Base-by-base conservation (phyloP, 2,797 vertebrate species). In the Sebastes diploproa region DNA sequence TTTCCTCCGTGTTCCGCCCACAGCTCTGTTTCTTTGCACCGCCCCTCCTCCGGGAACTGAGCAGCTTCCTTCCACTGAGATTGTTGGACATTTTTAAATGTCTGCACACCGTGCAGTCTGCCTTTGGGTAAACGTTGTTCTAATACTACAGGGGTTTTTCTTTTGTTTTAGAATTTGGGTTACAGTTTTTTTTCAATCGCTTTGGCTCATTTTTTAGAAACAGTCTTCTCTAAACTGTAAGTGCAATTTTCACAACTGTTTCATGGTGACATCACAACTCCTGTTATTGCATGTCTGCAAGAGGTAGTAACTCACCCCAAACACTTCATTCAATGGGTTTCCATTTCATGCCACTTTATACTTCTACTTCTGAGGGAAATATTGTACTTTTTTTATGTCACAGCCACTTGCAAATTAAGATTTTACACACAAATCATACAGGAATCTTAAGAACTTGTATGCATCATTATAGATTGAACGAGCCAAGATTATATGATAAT, bases 11-110 rank as follows among this genome's bases (percentile, higher is more conserved):
- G 77, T 84, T 68, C 34, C 85, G 59, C 85, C 89, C 84, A 89
- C 88, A 71, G 77, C 80, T 83, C 71, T 55, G 27, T 73, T 75
- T 86, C 84, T 78, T 46, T 80, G 86, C 85, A 64, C 86, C 77
- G 73, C 89, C 86, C 88, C 87, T 87, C 87, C 84, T 88, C 67
- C 64, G 68, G 77, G 83, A 91, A 83, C 86, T 25, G 80, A 85
- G 82, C 87, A 1, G 77, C 86, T 92, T 92, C 92, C 93, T 92
- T 86, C 87, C 82, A 83, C 81, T 58, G 25, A 62, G 58, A 25
- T 76, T 74, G 16, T 23, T 82, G 61, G 71, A 60, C 78, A 73
- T 74, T 80, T 89, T 84, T 72, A 81, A 85, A 89, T 76, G 61
- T 30, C 62, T 65, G 69, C 67, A 72, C 64, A 29, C 61, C 27